Evolutionary conservation across 2,113 vertebrate species (phyloP).

Genomic region (Anhinga anhinga): DNA sequence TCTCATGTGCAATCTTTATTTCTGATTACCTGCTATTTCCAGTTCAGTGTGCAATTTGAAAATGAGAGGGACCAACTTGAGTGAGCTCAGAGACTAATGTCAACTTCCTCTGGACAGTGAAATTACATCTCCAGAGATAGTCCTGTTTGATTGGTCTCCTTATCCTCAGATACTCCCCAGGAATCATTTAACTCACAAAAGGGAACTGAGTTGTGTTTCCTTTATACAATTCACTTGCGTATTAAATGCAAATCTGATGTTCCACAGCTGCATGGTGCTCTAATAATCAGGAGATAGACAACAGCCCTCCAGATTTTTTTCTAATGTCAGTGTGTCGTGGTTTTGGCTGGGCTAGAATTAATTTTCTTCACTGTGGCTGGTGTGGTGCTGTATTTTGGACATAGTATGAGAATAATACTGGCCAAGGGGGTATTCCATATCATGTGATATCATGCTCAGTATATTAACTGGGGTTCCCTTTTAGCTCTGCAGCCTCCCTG

Average conservation of each 20-base stretch:
- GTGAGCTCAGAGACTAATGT: not conserved
- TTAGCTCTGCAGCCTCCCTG: no score
- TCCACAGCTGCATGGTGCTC: not conserved
- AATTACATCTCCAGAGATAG: not conserved
- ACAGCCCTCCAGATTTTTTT: not conserved
- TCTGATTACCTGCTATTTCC: not conserved
- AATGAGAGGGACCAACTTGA: not conserved
- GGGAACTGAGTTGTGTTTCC: not conserved
- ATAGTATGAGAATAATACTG: no score
- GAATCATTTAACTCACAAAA: not conserved
- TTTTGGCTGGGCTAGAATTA: no score
- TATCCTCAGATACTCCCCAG: not conserved
- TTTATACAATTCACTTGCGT: not conserved
- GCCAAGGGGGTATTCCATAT: no score
- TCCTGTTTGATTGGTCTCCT: not conserved
- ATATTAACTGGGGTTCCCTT: no score
- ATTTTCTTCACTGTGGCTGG: no score
- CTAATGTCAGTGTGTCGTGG: no score
- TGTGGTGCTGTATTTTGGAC: no score
- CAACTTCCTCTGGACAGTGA: not conserved
- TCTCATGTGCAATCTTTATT: not conserved
- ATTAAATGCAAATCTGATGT: not conserved
- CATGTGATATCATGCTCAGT: no score
- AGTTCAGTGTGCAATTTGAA: not conserved
- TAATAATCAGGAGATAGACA: not conserved